Evolutionary conservation across 2,888 invertebrate genomes (phyloP).

Genomic region (Dolomedes plantarius): DNA sequence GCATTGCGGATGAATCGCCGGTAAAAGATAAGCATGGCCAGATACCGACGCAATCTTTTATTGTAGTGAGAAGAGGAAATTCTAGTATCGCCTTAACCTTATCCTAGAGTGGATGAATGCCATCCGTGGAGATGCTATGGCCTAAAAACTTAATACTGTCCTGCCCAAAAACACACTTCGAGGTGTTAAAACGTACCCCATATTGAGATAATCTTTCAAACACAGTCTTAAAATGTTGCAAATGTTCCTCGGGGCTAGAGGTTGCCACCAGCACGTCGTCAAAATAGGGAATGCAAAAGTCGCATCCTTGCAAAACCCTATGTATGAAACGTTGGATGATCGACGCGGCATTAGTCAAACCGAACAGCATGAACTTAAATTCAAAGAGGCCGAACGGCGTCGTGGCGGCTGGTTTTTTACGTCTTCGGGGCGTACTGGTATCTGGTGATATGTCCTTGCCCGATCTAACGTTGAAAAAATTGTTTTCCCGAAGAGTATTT

Average conservation of each 20-base stretch:
- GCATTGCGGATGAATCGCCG: no score
- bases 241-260: not conserved
- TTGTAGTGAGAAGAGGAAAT: no score
- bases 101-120: no score
- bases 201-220: constrained; percentile 11
- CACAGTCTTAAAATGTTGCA: not conserved
- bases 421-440: constrained; percentile 72
- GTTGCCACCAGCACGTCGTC: constrained; percentile 19
- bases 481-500: constrained; percentile 72
- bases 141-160: no score
- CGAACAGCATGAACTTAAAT: constrained; percentile 76
- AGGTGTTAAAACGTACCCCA: not conserved
- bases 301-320: not conserved
- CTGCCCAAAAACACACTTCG: not conserved
- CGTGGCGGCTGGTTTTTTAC: constrained; percentile 77
- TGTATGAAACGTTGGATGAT: constrained; percentile 73
- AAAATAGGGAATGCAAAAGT: constrained; percentile 30
- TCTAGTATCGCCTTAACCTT: no score
- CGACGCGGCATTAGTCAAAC: constrained; percentile 77
- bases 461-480: constrained; percentile 20
- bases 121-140: no score
- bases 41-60: no score
- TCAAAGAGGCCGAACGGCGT: constrained; percentile 77
- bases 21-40: no score
- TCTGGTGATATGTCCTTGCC: constrained; percentile 15